A percentile compares a stretch with the other conserved stretches of the same genome.
phyloP scores from a whole-genome alignment of 2,888 invertebrate genomes.

The Panorpa germanica region DNA sequence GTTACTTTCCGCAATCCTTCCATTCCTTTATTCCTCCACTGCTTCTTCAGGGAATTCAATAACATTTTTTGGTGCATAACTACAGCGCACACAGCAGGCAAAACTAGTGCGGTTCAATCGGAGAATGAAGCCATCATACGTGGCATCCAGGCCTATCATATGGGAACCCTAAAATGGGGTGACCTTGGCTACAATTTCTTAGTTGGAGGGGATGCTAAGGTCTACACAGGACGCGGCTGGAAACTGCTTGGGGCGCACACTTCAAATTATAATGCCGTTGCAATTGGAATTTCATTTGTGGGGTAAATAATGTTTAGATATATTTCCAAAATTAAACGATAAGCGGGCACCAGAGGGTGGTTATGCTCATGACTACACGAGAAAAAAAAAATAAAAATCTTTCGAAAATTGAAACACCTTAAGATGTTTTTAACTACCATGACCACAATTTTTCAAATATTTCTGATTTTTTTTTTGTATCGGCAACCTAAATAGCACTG shows the following conservation, averaged over 20 bases:
- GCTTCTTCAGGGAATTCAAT: too few relatives aligned
- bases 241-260: conserved; percentile 31
- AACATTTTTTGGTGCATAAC: too few relatives aligned
- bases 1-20: too few relatives aligned
- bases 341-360: too few relatives aligned
- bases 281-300: conserved; percentile 30
- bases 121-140: conserved; percentile 20
- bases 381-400: too few relatives aligned
- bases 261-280: conserved; percentile 27
- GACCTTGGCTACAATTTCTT: conserved; percentile 34
- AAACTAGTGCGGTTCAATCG: conserved; percentile 18
- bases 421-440: too few relatives aligned
- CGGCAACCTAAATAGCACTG: too few relatives aligned
- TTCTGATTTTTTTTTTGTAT: too few relatives aligned
- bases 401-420: too few relatives aligned
- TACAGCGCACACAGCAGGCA: conserved; percentile 21
- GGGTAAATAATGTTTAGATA: conserved; percentile 17
- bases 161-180: conserved; percentile 29
- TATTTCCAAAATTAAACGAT: not conserved
- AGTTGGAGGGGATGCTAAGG: conserved; percentile 33
- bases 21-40: too few relatives aligned
- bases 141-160: conserved; percentile 25
- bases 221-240: conserved; percentile 38
- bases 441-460: too few relatives aligned
- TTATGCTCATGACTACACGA: too few relatives aligned